These are phyloP conservation scores for Goniozus legneri DNA, from an alignment of 1,140 invertebrate genomes.

Conservation along the genomic window DNA sequence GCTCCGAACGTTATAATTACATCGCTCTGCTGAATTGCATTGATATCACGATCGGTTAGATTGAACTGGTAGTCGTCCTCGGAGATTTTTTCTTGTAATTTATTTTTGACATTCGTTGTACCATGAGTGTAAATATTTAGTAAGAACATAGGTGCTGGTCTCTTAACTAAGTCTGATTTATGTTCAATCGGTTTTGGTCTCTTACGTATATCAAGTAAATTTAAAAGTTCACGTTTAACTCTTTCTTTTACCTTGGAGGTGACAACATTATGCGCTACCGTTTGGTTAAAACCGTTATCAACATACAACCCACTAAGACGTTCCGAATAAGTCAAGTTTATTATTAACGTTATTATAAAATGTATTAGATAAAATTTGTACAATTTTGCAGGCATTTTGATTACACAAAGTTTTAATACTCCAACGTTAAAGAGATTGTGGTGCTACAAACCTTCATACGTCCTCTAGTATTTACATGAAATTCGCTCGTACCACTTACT, in stretches of 20 bases:
- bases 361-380: too few relatives aligned
- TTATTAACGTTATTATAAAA: too few relatives aligned
- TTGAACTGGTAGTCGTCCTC: slow-evolving; percentile 55
- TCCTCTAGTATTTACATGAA: too few relatives aligned
- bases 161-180: slow-evolving; percentile 52
- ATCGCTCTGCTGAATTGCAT: slow-evolving; percentile 76
- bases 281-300: slow-evolving; percentile 80
- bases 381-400: too few relatives aligned
- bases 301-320: slow-evolving; percentile 63
- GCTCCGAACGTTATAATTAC: slow-evolving; percentile 86
- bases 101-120: slow-evolving; percentile 50
- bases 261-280: slow-evolving; percentile 67
- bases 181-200: slow-evolving; percentile 58
- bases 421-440: too few relatives aligned
- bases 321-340: too few relatives aligned
- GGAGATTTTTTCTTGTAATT: slow-evolving; percentile 38
- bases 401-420: too few relatives aligned
- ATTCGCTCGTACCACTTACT: too few relatives aligned
- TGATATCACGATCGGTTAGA: slow-evolving; percentile 66
- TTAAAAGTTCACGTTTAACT: slow-evolving; percentile 77
- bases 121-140: slow-evolving; percentile 75
- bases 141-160: slow-evolving; percentile 79
- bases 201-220: slow-evolving; percentile 75
- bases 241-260: slow-evolving; percentile 63
- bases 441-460: too few relatives aligned